phyloP scores from a whole-genome alignment of 2,113 vertebrate species.

The Corythaixoides concolor region DNA sequence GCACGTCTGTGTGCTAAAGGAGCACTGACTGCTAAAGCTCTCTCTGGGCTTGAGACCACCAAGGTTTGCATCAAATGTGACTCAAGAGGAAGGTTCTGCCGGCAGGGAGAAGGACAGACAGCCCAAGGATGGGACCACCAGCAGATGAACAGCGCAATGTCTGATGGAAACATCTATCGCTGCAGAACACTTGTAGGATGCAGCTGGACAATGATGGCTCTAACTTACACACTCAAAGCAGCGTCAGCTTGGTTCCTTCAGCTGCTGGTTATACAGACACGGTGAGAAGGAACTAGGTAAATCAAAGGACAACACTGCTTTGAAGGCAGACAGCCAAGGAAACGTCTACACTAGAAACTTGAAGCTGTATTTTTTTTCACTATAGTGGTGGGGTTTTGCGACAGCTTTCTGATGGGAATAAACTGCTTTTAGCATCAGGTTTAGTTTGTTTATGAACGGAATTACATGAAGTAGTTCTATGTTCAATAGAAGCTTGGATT shows the following conservation, averaged over 20 bases:
- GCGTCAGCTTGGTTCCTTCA: neutral
- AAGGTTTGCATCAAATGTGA: neutral
- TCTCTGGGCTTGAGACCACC: neutral
- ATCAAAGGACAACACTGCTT: neutral
- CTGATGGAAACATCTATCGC: neutral
- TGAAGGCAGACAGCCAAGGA: neutral
- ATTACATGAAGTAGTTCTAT: neutral
- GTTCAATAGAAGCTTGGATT: neutral
- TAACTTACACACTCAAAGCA: neutral
- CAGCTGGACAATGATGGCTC: neutral
- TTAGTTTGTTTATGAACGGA: neutral
- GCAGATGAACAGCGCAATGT: accelerated
- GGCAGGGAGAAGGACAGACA: neutral
- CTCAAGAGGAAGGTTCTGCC: neutral
- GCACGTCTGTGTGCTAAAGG: neutral
- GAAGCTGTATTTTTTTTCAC: neutral
- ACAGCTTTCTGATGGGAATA: neutral
- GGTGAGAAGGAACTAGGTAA: neutral
- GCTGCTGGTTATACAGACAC: neutral
- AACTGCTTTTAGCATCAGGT: neutral
- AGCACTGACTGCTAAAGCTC: neutral
- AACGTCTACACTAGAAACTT: neutral
- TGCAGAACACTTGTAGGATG: neutral
- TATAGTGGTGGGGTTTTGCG: neutral
- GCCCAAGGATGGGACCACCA: neutral